Evolutionary conservation across 2,888 invertebrate genomes (phyloP).

Genomic region (Apotomis capreana): DNA sequence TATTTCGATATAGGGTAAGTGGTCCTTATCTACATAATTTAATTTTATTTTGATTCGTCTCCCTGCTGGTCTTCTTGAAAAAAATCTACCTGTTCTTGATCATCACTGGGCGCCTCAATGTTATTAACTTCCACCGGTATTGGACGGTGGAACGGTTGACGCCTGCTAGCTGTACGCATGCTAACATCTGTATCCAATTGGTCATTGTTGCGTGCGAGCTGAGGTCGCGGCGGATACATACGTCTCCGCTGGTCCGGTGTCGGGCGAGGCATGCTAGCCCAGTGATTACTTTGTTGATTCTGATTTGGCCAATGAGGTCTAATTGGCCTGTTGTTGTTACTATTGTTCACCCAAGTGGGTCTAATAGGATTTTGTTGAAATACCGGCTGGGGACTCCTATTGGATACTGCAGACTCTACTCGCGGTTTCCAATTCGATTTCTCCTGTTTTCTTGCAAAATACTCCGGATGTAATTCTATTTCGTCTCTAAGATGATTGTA

Average conservation of each 20-base stretch:
- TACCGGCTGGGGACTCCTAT: too few relatives aligned
- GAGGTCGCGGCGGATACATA: constrained; percentile 5
- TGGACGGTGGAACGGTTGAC: neutral
- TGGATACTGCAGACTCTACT: too few relatives aligned
- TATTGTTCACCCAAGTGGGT: too few relatives aligned
- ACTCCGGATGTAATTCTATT: constrained; percentile 3
- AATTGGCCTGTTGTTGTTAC: too few relatives aligned
- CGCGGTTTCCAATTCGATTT: neutral
- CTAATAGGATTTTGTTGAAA: too few relatives aligned
- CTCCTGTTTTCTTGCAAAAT: neutral
- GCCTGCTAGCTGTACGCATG: constrained; percentile 6
- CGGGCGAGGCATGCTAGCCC: neutral
- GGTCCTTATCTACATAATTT: constrained; percentile 6
- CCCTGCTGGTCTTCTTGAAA: neutral
- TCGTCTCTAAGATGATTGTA: constrained; percentile 6
- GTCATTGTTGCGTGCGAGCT: neutral
- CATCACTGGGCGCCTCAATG: neutral
- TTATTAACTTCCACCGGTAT: neutral
- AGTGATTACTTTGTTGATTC: neutral
- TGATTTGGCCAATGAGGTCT: too few relatives aligned
- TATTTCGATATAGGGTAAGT: constrained; percentile 7
- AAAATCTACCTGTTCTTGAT: constrained; percentile 2
- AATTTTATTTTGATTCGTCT: neutral
- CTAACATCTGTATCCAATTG: constrained; percentile 9
- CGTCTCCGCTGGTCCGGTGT: constrained; percentile 11